A percentile compares a stretch with the other conserved stretches of the same genome.
Evolutionary conservation across 2,888 invertebrate genomes (phyloP).

Genomic region (Archaeoteleia sp.): DNA sequence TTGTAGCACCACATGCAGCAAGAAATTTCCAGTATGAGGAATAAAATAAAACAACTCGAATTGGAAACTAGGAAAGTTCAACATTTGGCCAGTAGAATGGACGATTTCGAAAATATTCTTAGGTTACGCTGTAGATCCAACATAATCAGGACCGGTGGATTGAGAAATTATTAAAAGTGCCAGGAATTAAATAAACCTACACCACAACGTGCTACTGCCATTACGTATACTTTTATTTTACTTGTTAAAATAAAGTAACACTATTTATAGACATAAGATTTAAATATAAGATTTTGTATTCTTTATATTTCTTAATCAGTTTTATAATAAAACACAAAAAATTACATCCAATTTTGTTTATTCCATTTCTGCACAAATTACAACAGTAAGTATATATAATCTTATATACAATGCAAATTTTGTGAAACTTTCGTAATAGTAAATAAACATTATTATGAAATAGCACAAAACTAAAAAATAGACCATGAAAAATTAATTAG

Average conservation of each 20-base stretch:
- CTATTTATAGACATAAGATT: too few relatives aligned
- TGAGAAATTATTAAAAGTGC: constrained; percentile 41
- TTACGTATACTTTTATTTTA: constrained; percentile 40
- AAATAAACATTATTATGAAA: too few relatives aligned
- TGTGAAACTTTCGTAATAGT: too few relatives aligned
- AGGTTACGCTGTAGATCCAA: constrained; percentile 64
- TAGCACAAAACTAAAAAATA: too few relatives aligned
- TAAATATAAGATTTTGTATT: too few relatives aligned
- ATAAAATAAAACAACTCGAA: constrained; percentile 67
- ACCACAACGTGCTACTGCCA: constrained; percentile 47
- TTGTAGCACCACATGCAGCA: constrained; percentile 68
- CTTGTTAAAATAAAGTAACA: background rate
- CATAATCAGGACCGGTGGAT: constrained; percentile 43
- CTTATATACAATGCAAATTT: too few relatives aligned
- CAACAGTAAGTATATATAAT: too few relatives aligned
- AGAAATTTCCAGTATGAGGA: constrained; percentile 67
- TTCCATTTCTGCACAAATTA: too few relatives aligned
- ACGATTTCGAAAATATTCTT: constrained; percentile 67
- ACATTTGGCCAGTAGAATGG: constrained; percentile 65
- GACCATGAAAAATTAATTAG: too few relatives aligned
- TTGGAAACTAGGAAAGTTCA: constrained; percentile 68
- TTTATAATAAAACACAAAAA: too few relatives aligned
- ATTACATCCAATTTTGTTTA: too few relatives aligned
- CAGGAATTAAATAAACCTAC: constrained; percentile 8
- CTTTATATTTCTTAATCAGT: too few relatives aligned